Evolutionary conservation across 2,113 vertebrate genomes (phyloP).

Genomic region (Mungos mungo): DNA sequence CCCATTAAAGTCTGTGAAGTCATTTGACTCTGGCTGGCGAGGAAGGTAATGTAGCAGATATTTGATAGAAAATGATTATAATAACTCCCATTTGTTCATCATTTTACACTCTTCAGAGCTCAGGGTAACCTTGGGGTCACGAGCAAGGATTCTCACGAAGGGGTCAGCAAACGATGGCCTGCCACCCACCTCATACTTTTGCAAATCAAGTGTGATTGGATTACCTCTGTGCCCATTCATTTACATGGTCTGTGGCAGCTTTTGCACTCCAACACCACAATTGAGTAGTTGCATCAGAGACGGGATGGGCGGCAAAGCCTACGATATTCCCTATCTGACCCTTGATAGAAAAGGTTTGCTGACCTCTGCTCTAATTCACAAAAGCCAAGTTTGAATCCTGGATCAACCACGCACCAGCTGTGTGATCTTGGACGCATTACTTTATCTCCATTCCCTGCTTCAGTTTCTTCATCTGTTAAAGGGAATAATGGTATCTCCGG

Average conservation of each 20-base stretch:
- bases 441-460: neutral
- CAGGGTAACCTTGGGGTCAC: neutral
- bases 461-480: neutral
- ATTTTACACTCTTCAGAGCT: constrained; percentile 24
- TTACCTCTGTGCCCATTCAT: neutral
- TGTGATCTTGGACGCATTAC: neutral
- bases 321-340: neutral
- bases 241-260: neutral
- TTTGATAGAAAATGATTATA: neutral
- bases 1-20: constrained; percentile 36
- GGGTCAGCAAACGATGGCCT: neutral
- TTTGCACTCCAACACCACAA: neutral
- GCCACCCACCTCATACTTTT: neutral
- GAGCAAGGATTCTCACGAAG: neutral
- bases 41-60: neutral
- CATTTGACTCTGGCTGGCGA: neutral
- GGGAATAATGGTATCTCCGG: neutral
- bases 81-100: neutral
- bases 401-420: neutral
- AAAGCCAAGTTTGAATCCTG: neutral
- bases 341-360: neutral
- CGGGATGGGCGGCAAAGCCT: neutral
- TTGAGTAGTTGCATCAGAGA: neutral
- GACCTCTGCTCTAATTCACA: neutral
- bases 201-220: neutral